Evolutionary conservation across 2,797 vertebrate species (phyloP).

Genomic region (Oophaga sylvatica): DNA sequence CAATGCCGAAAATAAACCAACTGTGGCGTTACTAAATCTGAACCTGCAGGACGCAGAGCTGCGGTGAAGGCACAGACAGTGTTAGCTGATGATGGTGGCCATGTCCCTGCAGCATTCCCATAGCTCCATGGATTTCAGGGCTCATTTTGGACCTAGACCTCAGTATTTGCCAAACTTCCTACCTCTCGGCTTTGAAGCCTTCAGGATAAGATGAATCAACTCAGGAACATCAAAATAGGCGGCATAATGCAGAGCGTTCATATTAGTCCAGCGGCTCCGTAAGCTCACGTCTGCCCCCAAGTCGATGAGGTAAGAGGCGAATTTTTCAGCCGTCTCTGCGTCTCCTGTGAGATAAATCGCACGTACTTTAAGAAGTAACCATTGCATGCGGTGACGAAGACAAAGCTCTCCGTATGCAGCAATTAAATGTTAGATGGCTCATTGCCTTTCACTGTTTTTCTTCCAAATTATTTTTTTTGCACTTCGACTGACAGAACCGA

Average conservation of each 20-base stretch:
- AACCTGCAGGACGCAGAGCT: neutral
- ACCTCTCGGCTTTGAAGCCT: slow-evolving; percentile 91
- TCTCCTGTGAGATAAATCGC: slow-evolving; percentile 80
- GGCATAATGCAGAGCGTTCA: slow-evolving; percentile 97
- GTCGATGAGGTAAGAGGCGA: slow-evolving; percentile 85
- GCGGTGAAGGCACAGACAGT: too few species aligned
- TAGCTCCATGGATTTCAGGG: neutral
- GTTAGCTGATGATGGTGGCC: too few species aligned
- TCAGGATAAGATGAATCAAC: slow-evolving; percentile 87
- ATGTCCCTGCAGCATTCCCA: neutral
- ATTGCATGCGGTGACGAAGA: neutral
- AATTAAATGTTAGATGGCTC: neutral
- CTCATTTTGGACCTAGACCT: neutral
- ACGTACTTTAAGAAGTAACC: neutral
- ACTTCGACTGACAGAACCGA: neutral
- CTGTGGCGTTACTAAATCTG: neutral
- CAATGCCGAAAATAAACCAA: neutral
- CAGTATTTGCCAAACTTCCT: slow-evolving; percentile 44
- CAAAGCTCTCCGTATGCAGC: neutral
- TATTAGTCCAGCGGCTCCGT: slow-evolving; percentile 96
- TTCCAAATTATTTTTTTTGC: neutral
- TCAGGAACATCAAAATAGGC: slow-evolving; percentile 97
- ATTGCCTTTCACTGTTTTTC: neutral
- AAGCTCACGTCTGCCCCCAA: slow-evolving; percentile 88
- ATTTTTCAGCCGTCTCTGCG: slow-evolving; percentile 85